phyloP scores from a whole-genome alignment of 92 coral and sea anemone genomes.

The Isaurus tuberculatus region DNA sequence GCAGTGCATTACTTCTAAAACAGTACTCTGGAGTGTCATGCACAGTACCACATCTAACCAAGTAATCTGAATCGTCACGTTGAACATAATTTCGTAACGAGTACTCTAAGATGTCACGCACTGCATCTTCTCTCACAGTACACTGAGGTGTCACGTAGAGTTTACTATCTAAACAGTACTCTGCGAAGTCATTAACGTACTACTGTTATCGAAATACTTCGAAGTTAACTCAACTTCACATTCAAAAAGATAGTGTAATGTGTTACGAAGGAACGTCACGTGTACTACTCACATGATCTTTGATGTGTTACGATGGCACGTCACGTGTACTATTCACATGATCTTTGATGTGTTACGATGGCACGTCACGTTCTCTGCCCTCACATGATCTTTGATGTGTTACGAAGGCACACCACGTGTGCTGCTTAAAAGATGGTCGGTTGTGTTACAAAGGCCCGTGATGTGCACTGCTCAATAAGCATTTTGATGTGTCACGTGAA shows the following conservation, averaged over 20 bases:
- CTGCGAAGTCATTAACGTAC: background rate
- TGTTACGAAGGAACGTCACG: too few relatives aligned
- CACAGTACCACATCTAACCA: background rate
- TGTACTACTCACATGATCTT: too few relatives aligned
- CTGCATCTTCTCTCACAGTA: background rate
- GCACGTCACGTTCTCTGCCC: too few relatives aligned
- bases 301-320: too few relatives aligned
- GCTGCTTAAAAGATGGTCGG: background rate
- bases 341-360: too few relatives aligned
- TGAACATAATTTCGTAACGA: background rate
- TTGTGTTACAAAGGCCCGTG: background rate
- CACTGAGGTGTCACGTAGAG: background rate
- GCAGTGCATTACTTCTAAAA: background rate
- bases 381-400: too few relatives aligned
- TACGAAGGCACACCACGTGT: too few relatives aligned
- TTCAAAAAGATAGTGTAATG: too few relatives aligned
- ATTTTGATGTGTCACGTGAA: slow-evolving; percentile 68
- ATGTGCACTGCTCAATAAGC: background rate
- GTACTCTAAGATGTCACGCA: background rate
- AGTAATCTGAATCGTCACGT: background rate
- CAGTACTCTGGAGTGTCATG: background rate
- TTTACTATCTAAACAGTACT: background rate
- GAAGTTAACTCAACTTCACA: too few relatives aligned
- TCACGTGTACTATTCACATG: too few relatives aligned
- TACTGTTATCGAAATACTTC: background rate